These are phyloP conservation scores for Trinorchestia longiramus DNA, from an alignment of 1,140 invertebrate genomes.

Conservation along the genomic window DNA sequence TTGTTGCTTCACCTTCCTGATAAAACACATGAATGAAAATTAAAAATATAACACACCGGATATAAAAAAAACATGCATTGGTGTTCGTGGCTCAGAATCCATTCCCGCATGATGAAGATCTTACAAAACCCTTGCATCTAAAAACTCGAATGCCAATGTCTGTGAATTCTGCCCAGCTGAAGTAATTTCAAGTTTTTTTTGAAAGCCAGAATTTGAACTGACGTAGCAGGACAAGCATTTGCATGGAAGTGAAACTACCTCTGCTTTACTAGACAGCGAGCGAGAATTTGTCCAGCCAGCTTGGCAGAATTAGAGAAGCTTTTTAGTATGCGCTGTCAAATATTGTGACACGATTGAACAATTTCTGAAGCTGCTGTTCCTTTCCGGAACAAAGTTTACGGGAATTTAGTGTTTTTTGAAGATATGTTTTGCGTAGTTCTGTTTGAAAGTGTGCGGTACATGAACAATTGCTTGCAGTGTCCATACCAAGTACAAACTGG, in stretches of 20 bases:
- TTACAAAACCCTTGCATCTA: not conserved
- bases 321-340: not conserved
- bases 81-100: not conserved
- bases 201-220: not conserved
- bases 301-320: not conserved
- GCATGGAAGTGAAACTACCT: not conserved
- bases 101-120: not conserved
- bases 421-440: not conserved
- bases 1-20: too few species aligned
- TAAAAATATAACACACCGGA: too few species aligned
- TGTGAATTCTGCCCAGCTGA: not conserved
- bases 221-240: conserved; percentile 1
- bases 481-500: too few species aligned
- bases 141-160: not conserved
- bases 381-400: not conserved
- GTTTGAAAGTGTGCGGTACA: too few species aligned
- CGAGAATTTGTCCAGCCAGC: not conserved
- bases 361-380: not conserved
- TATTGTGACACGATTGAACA: conserved; percentile 6
- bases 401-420: not conserved
- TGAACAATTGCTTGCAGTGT: too few species aligned
- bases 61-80: too few species aligned
- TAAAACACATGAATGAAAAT: too few species aligned
- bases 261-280: not conserved
- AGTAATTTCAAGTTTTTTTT: not conserved